Evolutionary conservation across 2,113 vertebrate species (phyloP), one percentile per base, ranked within the genome.

Genomic region (Myiopsitta monachus): DNA sequence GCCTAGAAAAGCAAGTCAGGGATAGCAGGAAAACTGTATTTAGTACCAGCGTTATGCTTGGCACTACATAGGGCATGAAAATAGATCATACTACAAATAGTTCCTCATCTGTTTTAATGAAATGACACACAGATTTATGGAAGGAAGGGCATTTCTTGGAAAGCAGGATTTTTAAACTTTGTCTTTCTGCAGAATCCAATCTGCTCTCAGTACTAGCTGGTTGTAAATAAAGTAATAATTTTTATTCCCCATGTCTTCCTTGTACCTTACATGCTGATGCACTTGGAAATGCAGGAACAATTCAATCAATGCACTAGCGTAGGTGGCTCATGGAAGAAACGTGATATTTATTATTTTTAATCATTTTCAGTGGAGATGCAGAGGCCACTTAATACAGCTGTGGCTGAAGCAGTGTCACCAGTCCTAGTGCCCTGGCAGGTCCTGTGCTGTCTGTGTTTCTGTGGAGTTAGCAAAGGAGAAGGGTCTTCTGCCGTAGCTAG

Each of bases 251-350:
- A 0, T 41, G 18, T 82, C 74, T 61, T 69, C 62, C 28, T 49
- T n/a, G 14, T 44, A 5, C 23, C 9, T n/a, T 46, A 4, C 1
- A 1, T 83, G 17, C 62, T 31, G 22, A 52, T 7, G 2, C 46
- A 12, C 26, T 51, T 69, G 26, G 14, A 38, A 4, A 28, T 43
- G 38, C 39, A 28, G 49, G 55, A 47, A 4, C 26, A 23, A 9
- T 23, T 54, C 36, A 21, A 2, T 52, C 43, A 24, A 2, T 39
- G 47, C 43, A 13, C 3, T 30, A 5, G 38, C 0, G 0, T 7
- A n/a, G 41, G 30, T 28, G 23, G 18, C 66, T 63, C 4, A 0
- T 10, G 7, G 19, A 36, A 55, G 12, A 43, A 46, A 23, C 5
- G 1, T 46, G 24, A 3, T 61, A 39, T 69, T 81, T 63, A 11